Evolutionary conservation across 1,140 invertebrate species (phyloP).

Genomic region (Macrostomum lignano): DNA sequence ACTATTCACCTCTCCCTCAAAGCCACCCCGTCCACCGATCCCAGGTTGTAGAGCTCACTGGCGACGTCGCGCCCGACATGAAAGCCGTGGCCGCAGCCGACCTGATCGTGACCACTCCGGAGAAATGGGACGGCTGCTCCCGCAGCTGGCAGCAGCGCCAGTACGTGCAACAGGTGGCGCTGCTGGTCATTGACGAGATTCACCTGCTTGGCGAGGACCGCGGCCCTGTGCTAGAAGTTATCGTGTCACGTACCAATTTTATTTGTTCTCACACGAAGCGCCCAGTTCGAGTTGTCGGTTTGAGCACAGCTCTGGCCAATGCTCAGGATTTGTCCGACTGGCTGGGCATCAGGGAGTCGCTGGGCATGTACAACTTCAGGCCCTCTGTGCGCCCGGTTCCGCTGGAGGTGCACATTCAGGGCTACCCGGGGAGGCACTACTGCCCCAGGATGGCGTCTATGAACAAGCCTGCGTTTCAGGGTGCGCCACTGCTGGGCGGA

Average conservation of each 20-base stretch:
- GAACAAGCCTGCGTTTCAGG: slow-evolving; percentile 90
- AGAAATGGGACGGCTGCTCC: slow-evolving; percentile 97
- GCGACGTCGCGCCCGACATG: slow-evolving; percentile 70
- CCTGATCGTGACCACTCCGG: slow-evolving; percentile 87
- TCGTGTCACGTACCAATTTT: slow-evolving; percentile 50
- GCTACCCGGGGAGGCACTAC: slow-evolving; percentile 82
- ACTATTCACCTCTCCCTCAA: too few species aligned
- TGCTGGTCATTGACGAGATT: slow-evolving; percentile 94
- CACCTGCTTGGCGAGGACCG: slow-evolving; percentile 57
- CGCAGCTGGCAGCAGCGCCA: slow-evolving; percentile 78
- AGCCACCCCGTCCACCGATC: too few species aligned
- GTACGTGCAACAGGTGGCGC: slow-evolving; percentile 62
- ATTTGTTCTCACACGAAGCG: slow-evolving; percentile 52
- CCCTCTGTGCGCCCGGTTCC: slow-evolving; percentile 87
- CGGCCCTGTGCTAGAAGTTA: slow-evolving; percentile 39
- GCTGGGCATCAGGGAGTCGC: slow-evolving; percentile 42
- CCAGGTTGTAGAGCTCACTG: slow-evolving; percentile 89
- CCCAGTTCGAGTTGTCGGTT: slow-evolving; percentile 53
- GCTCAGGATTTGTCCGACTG: slow-evolving; percentile 81
- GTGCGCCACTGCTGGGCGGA: too few species aligned
- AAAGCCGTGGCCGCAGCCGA: slow-evolving; percentile 49
- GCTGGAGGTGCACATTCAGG: slow-evolving; percentile 67
- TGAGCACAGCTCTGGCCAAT: slow-evolving; percentile 89
- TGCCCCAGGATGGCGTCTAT: slow-evolving; percentile 96
- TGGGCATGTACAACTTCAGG: slow-evolving; percentile 86